These are phyloP conservation scores for Dipodomys stephensi DNA, from an alignment of 2,113 vertebrate species.

Conservation along the genomic window DNA sequence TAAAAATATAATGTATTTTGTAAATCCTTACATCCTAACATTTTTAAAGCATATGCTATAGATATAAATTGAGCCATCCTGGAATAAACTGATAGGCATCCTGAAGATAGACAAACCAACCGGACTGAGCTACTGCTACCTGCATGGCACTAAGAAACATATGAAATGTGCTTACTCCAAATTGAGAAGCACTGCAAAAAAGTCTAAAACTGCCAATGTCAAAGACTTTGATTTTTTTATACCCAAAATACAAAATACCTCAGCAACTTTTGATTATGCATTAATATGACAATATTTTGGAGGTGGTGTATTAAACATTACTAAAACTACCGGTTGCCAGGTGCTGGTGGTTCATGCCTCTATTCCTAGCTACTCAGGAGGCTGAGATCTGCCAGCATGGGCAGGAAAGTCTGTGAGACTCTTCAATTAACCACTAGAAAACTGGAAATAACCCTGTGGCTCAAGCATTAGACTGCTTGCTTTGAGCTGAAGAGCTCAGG, in stretches of 20 bases:
- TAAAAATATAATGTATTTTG: too few species aligned
- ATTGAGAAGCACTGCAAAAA: neutral
- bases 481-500: too few species aligned
- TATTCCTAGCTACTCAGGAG: too few species aligned
- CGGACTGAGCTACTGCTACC: neutral
- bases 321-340: neutral
- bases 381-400: too few species aligned
- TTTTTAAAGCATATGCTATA: neutral
- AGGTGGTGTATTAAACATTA: conserved; percentile 31
- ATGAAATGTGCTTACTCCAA: neutral
- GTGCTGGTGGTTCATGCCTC: too few species aligned
- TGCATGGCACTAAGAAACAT: neutral
- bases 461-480: too few species aligned
- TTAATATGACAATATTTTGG: conserved; percentile 2
- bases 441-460: too few species aligned
- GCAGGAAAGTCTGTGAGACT: too few species aligned
- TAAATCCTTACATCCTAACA: neutral
- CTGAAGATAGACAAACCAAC: neutral
- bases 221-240: neutral
- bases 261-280: conserved; percentile 2
- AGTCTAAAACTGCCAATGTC: neutral
- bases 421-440: too few species aligned
- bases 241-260: neutral
- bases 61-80: too few species aligned
- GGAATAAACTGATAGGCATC: neutral